These are phyloP conservation scores for Andrena trimmerana DNA, from an alignment of 2,888 invertebrate genomes.

Conservation along the genomic window DNA sequence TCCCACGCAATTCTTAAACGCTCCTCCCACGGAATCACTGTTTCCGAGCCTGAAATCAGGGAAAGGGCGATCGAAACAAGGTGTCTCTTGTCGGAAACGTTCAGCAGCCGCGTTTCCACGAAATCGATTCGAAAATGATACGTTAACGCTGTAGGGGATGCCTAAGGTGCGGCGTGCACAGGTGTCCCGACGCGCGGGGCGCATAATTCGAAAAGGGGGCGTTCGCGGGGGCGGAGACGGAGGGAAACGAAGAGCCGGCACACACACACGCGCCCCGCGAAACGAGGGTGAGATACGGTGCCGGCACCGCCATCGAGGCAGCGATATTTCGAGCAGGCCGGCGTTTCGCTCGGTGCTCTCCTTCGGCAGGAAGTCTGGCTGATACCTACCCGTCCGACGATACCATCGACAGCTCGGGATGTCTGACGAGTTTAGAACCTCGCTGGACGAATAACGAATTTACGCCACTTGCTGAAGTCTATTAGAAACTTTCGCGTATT, in stretches of 20 bases:
- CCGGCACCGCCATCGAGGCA: slow-evolving; percentile 58
- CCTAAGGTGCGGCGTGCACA: slow-evolving; percentile 49
- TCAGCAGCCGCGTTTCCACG: not conserved
- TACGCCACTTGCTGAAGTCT: not conserved
- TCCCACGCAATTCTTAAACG: too few relatives aligned
- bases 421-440: slow-evolving; percentile 38
- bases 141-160: not conserved
- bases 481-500: not conserved
- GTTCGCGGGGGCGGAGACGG: slow-evolving; percentile 67
- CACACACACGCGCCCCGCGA: slow-evolving; percentile 25
- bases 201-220: slow-evolving; percentile 64
- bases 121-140: slow-evolving; percentile 35
- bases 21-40: not conserved
- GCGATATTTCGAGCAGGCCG: slow-evolving; percentile 58
- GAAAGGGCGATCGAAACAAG: not conserved
- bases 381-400: slow-evolving; percentile 65
- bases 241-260: slow-evolving; percentile 34
- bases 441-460: slow-evolving; percentile 12
- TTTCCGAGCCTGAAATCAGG: not conserved
- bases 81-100: not conserved
- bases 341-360: slow-evolving; percentile 55
- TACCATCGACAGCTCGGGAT: slow-evolving; percentile 65
- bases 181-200: slow-evolving; percentile 53
- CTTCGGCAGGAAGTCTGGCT: slow-evolving; percentile 59
- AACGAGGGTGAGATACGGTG: slow-evolving; percentile 53